Evolutionary conservation across 37 sponge, comb jelly and placozoan species (phyloP), one percentile per base, ranked within the genome.

Genomic region (Axinella damicornis): DNA sequence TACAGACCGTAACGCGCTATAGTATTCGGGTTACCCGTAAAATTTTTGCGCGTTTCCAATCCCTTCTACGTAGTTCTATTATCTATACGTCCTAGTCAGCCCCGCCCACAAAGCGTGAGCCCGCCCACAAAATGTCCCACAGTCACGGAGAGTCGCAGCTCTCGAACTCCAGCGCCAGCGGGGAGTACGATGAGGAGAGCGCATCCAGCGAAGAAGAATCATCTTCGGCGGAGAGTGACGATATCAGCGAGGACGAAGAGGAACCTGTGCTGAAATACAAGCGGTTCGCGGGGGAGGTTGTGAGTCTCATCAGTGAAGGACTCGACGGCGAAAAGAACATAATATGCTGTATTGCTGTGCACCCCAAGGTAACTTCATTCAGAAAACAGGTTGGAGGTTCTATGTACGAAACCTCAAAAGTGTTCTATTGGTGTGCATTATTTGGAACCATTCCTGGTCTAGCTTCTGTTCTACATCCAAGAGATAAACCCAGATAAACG

Each of bases 191-290:
- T 28, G 58, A 27, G 19, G 75, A 56, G 22, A 28, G 27, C 13
- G 39, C 35, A 2, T 61, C 61, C 5, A 21, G 22, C 20, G 73
- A 53, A 4, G 22, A 4, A 22, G 81, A 80, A 33, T 34, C 28
- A 6, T 65, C 63, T 1, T 12, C 46, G 4, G 6, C 46, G 46
- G 46, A 46, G 9, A 46, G 46, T 46, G 53, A 24, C 25, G 79
- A 78, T 5, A 31, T 24, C 13, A 53, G 40, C 27, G 69, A 60
- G 0, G 86, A 92, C 18, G 91, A 86, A 0, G 91, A 91, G 14
- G 97, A 97, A 64, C 97, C 97, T 2, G 69, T 87, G 11, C 80
- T 97, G 27, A 92, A 92, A 69, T 97, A 97, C 64, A 88, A 86
- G 21, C 84, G 97, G 14, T 89, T 97, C 66, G 86, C 85, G 1